phyloP scores from a whole-genome alignment of 2,113 vertebrate genomes.

The Theropithecus gelada region DNA sequence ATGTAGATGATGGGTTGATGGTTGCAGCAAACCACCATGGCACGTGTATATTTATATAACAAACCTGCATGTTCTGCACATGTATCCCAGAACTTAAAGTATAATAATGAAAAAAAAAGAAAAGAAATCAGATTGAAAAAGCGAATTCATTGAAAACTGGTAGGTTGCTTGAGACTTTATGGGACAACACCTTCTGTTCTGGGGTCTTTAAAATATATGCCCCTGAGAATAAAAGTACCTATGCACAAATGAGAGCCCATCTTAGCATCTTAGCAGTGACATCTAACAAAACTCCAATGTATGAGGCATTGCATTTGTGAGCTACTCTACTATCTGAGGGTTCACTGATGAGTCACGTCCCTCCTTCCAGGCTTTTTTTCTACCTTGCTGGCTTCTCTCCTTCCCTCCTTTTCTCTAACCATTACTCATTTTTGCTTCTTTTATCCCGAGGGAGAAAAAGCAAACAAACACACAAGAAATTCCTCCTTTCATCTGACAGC shows the following conservation, averaged over 20 bases:
- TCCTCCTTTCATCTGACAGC: background rate
- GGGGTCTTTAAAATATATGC: background rate
- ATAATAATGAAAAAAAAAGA: too few species aligned
- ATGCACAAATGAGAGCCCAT: background rate
- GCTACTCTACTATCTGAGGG: too few species aligned
- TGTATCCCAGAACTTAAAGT: too few species aligned
- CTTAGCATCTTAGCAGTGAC: too few species aligned
- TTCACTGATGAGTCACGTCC: background rate
- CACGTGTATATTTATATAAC: too few species aligned
- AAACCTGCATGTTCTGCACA: too few species aligned
- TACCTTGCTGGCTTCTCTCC: background rate
- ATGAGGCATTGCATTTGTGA: background rate
- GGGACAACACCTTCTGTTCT: background rate
- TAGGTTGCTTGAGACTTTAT: background rate
- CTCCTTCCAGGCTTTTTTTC: background rate
- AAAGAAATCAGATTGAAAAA: background rate
- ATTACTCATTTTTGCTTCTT: background rate
- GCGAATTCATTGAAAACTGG: background rate
- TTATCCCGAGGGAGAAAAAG: background rate
- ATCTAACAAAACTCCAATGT: too few species aligned
- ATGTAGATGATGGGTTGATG: too few species aligned
- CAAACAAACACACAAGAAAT: background rate
- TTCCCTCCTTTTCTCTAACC: background rate
- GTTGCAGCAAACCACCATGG: too few species aligned
- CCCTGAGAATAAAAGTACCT: background rate